Conservation (phyloP, 2,888 invertebrate genomes). For the Drosophila emarginata region DNA sequence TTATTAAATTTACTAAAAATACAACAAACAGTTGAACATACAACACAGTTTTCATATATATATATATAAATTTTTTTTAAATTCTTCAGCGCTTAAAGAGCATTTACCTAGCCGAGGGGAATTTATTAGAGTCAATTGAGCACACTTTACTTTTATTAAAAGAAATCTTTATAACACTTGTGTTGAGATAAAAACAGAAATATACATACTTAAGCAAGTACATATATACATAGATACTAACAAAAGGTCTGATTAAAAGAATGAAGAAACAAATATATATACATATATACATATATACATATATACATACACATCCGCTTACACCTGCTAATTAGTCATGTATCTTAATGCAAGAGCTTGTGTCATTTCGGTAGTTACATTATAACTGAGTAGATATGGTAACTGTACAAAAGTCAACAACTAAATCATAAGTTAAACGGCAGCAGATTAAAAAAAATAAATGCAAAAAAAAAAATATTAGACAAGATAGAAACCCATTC, state of each 20-base stretch:
- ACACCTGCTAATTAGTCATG: not conserved
- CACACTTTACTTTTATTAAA: constrained; percentile 56
- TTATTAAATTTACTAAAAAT: constrained; percentile 62
- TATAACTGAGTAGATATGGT: too few species aligned
- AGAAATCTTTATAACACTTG: constrained; percentile 60
- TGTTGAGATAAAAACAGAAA: constrained; percentile 40
- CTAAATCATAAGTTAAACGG: too few species aligned
- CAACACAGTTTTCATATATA: not conserved
- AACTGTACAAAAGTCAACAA: too few species aligned
- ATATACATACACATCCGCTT: not conserved
- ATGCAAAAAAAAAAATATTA: too few species aligned
- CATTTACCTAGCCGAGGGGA: constrained; percentile 36
- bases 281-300: not conserved
- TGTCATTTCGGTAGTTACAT: not conserved
- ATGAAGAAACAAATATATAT: constrained; percentile 5
- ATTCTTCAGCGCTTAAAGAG: constrained; percentile 5
- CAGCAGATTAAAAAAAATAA: too few species aligned
- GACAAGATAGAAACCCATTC: too few species aligned
- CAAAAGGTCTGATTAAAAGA: not conserved
- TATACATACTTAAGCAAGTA: not conserved
- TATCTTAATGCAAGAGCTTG: too few species aligned
- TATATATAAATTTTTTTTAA: constrained; percentile 4
- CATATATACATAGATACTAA: constrained; percentile 1
- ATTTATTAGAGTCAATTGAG: constrained; percentile 71
- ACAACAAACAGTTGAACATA: constrained; percentile 4